phyloP scores from a whole-genome alignment of 2,113 vertebrate genomes.

The Hippocampus zosterae region DNA sequence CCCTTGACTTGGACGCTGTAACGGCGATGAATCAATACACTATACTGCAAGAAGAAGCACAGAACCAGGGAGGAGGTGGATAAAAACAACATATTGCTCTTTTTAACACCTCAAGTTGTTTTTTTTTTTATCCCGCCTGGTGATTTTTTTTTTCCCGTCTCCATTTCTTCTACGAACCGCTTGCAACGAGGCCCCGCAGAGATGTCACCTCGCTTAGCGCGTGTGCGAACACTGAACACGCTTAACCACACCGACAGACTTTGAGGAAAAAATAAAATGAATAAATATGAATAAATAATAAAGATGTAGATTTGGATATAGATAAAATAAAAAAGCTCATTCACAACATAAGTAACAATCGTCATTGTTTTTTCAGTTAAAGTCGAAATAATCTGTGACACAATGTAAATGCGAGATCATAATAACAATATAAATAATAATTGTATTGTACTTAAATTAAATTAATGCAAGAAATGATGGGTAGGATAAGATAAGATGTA shows the following conservation, averaged over 20 bases:
- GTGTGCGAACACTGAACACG: not conserved
- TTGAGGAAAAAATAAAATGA: not conserved
- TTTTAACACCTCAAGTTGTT: conserved; percentile 66
- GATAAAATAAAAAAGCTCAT: too few relatives aligned
- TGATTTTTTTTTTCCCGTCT: conserved; percentile 27
- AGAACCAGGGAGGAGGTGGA: conserved; percentile 35
- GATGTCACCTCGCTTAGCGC: conserved; percentile 2
- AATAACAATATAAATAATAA: too few relatives aligned
- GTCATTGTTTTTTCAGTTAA: too few relatives aligned
- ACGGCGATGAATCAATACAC: conserved; percentile 78
- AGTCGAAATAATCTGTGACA: too few relatives aligned
- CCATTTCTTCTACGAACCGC: conserved; percentile 15
- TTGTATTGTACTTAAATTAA: too few relatives aligned
- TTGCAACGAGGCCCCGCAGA: not conserved
- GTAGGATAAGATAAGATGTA: too few relatives aligned
- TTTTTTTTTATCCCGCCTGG: conserved; percentile 17
- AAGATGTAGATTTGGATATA: too few relatives aligned
- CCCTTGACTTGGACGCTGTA: conserved; percentile 85
- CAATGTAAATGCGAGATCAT: too few relatives aligned
- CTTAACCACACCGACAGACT: not conserved
- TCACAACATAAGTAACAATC: too few relatives aligned
- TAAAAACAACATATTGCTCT: conserved; percentile 70
- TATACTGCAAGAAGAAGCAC: conserved; percentile 72
- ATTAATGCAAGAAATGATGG: too few relatives aligned
- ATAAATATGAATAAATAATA: too few relatives aligned